phyloP scores from a whole-genome alignment of 2,113 vertebrate genomes.

The Ptilorrhoa leucosticta region DNA sequence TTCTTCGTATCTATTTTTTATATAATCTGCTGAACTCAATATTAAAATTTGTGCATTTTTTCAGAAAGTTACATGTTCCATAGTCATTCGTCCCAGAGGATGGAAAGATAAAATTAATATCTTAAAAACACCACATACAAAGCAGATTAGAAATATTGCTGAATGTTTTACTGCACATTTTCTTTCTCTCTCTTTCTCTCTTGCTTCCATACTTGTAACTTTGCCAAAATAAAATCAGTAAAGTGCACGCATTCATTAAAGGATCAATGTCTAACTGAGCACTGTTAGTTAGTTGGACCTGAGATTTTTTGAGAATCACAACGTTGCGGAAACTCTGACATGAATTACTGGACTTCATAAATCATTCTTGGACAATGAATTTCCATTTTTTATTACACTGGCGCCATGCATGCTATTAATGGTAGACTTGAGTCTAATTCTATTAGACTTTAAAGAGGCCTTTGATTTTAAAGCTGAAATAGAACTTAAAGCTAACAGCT shows the following conservation, averaged over 20 bases:
- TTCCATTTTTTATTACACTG: conserved; percentile 38
- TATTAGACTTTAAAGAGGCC: conserved; percentile 8
- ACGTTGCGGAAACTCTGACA: conserved; percentile 3
- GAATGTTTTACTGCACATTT: not conserved
- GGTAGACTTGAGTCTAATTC: conserved; percentile 17
- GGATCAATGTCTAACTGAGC: conserved; percentile 24
- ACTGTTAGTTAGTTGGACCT: not conserved
- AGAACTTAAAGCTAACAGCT: not conserved
- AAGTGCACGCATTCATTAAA: conserved; percentile 16
- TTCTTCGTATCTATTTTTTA: not conserved
- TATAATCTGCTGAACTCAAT: not conserved
- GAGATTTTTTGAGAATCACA: not conserved
- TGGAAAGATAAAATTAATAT: not conserved
- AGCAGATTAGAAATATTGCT: not conserved
- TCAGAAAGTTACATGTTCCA: not conserved
- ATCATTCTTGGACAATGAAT: conserved; percentile 4
- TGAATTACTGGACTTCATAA: conserved; percentile 14
- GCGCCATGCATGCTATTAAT: conserved; percentile 23
- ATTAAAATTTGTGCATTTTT: not conserved
- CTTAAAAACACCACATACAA: not conserved
- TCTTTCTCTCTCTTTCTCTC: not conserved
- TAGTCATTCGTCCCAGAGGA: not conserved
- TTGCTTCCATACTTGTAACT: not conserved
- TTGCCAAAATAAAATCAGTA: conserved; percentile 37
- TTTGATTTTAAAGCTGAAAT: conserved; percentile 19